Evolutionary conservation across 2,888 invertebrate genomes (phyloP).

Genomic region (Pseudolycoriella hygida): DNA sequence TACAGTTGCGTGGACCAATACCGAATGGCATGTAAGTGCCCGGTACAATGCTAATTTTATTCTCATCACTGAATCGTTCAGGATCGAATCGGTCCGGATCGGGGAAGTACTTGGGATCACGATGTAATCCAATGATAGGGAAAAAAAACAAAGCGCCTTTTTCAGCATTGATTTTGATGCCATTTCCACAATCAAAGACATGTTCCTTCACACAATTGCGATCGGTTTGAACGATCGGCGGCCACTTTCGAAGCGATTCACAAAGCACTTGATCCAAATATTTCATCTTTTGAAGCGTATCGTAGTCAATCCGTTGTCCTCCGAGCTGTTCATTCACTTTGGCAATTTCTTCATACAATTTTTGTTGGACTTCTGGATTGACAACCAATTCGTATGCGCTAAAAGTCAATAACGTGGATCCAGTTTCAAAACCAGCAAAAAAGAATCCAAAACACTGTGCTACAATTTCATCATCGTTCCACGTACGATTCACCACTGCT

Average conservation of each 20-base stretch:
- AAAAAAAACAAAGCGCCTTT: slow-evolving; percentile 20
- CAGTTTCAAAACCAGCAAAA: too few relatives aligned
- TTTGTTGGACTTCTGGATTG: slow-evolving; percentile 24
- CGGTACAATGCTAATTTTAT: too few relatives aligned
- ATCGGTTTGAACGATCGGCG: slow-evolving; percentile 28
- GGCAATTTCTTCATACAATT: slow-evolving; percentile 30
- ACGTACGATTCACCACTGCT: too few relatives aligned
- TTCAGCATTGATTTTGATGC: slow-evolving; percentile 15
- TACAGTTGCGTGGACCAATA: too few relatives aligned
- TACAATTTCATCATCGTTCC: too few relatives aligned
- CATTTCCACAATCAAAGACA: slow-evolving; percentile 18
- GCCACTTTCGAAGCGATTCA: slow-evolving; percentile 33
- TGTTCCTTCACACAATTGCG: slow-evolving; percentile 34
- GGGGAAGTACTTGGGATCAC: too few relatives aligned
- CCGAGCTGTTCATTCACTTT: slow-evolving; percentile 23
- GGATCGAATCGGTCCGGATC: too few relatives aligned
- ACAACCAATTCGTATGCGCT: slow-evolving; percentile 27
- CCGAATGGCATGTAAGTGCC: too few relatives aligned
- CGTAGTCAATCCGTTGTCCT: slow-evolving; percentile 31
- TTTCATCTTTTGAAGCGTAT: slow-evolving; percentile 33
- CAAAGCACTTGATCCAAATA: slow-evolving; percentile 44
- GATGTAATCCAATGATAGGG: slow-evolving; percentile 16
- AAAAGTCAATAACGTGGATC: too few relatives aligned
- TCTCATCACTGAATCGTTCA: too few relatives aligned
- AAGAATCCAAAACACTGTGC: too few relatives aligned